Percentiles rank a stretch among this genome's conserved stretches.
These are phyloP conservation scores for Diabrotica undecimpunctata DNA, from an alignment of 1,140 invertebrate genomes.

Conservation along the genomic window DNA sequence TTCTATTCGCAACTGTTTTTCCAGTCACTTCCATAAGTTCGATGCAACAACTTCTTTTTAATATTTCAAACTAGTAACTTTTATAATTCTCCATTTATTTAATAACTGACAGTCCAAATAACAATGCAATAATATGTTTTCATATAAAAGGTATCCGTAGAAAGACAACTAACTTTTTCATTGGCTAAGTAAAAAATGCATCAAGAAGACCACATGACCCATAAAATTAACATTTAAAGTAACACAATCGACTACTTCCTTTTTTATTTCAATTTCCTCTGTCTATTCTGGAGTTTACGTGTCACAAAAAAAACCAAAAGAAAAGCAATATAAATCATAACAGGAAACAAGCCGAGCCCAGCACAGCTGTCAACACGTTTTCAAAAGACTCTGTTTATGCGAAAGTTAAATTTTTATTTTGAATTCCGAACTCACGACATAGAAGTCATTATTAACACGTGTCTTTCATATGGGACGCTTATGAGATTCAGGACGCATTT, in stretches of 20 bases:
- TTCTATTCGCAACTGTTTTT: no score
- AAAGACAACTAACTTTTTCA: no score
- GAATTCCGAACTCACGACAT: neutral
- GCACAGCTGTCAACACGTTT: constrained; percentile 1
- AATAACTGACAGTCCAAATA: no score
- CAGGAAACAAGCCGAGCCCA: neutral
- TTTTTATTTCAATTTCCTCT: neutral
- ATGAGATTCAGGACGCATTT: neutral
- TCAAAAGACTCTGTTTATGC: constrained; percentile 2
- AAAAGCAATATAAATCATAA: constrained; percentile 3
- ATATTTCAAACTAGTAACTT: no score
- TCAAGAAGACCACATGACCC: no score
- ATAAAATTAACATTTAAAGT: no score
- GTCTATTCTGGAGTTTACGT: neutral
- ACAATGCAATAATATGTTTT: no score
- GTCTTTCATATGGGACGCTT: neutral
- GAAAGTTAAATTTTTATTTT: neutral
- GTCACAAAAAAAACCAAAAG: neutral
- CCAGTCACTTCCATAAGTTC: no score
- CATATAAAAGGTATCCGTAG: no score
- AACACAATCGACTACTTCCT: neutral
- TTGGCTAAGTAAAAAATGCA: no score
- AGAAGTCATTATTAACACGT: constrained; percentile 1
- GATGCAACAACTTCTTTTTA: no score
- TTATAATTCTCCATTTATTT: no score